phyloP scores from a whole-genome alignment of 2,113 vertebrate species.

The Oenanthe oenanthe region DNA sequence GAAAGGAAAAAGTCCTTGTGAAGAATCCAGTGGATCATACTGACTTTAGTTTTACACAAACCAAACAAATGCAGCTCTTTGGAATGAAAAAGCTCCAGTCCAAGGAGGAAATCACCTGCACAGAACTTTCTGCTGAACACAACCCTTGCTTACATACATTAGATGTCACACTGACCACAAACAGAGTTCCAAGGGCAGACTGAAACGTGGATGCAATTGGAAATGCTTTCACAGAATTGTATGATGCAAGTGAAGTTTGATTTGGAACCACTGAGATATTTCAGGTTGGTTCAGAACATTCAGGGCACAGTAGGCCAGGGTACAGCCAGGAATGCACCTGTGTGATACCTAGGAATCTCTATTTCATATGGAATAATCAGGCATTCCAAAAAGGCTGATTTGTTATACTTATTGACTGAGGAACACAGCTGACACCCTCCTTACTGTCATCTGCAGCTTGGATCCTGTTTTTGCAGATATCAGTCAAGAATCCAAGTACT shows the following conservation, averaged over 20 bases:
- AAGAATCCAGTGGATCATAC: fast-evolving
- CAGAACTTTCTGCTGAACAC: not conserved
- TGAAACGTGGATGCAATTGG: not conserved
- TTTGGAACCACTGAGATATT: not conserved
- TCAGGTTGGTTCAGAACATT: not conserved
- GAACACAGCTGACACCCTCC: not conserved
- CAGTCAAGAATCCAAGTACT: fast-evolving
- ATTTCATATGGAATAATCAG: fast-evolving
- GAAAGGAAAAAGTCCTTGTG: not conserved
- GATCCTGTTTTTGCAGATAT: not conserved
- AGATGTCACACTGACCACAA: not conserved
- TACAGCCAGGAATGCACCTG: fast-evolving
- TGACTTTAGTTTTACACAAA: not conserved
- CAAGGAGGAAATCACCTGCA: not conserved
- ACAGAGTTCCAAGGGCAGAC: not conserved
- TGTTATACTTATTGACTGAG: not conserved
- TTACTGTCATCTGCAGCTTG: not conserved
- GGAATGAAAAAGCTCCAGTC: not conserved
- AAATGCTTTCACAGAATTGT: not conserved
- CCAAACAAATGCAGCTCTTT: fast-evolving
- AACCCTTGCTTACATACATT: fast-evolving
- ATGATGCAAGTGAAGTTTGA: fast-evolving
- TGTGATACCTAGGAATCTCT: fast-evolving
- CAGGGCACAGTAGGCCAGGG: not conserved
- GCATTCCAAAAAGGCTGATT: not conserved